Conservation (phyloP, 2,888 invertebrate genomes). For the Acrobasis consociella region DNA sequence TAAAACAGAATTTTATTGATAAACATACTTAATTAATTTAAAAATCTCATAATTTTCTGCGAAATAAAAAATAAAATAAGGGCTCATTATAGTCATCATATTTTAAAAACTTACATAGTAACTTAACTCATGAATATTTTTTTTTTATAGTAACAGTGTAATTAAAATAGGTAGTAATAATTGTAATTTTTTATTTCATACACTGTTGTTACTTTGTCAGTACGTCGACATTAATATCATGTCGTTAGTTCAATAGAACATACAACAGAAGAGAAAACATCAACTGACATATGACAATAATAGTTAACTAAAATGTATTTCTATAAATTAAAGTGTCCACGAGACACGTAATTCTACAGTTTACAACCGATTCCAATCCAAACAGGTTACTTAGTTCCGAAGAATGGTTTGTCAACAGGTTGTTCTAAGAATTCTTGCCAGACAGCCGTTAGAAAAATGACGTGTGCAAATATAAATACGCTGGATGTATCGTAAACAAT, state of each 20-base stretch:
- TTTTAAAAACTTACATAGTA: no score
- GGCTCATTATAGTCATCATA: no score
- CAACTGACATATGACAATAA: constrained; percentile 5
- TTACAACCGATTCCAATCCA: constrained; percentile 49
- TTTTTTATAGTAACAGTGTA: no score
- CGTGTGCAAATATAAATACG: constrained; percentile 28
- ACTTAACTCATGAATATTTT: no score
- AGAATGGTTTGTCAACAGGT: constrained; percentile 65
- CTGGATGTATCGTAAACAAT: constrained; percentile 16
- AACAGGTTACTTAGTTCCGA: constrained; percentile 59
- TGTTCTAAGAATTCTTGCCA: constrained; percentile 50
- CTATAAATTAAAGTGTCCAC: constrained; percentile 47
- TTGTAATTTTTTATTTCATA: not conserved
- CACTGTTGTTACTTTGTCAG: constrained; percentile 5
- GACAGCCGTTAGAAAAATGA: constrained; percentile 35
- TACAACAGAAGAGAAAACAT: not conserved
- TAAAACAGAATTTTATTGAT: no score
- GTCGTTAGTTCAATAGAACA: not conserved
- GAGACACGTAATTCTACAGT: constrained; percentile 51
- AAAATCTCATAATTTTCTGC: no score
- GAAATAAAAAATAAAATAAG: no score
- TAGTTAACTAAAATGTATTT: constrained; percentile 33
- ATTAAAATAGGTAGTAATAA: no score
- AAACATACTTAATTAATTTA: no score
- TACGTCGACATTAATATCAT: not conserved